These are phyloP conservation scores for Takifugu flavidus DNA, from an alignment of 2,113 vertebrate genomes.

Conservation along the genomic window DNA sequence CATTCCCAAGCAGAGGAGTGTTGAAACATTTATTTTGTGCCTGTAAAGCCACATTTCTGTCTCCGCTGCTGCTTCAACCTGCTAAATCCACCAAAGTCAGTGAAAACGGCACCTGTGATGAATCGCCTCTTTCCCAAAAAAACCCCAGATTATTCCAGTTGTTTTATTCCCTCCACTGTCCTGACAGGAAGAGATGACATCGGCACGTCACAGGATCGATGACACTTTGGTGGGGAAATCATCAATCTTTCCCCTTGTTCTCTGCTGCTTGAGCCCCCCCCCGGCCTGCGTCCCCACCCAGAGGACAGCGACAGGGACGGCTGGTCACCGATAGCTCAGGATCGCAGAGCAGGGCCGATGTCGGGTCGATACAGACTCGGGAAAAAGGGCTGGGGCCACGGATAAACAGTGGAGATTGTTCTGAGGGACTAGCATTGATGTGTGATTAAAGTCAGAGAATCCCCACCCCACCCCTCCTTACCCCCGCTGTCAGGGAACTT, in stretches of 20 bases:
- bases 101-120: too few species aligned
- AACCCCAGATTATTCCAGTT: not conserved
- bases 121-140: too few species aligned
- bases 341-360: constrained; percentile 38
- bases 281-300: constrained; percentile 18
- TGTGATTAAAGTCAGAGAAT: constrained; percentile 71
- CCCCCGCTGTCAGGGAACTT: constrained; percentile 49
- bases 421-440: constrained; percentile 62
- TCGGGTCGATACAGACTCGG: constrained; percentile 58
- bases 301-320: constrained; percentile 24
- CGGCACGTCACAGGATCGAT: constrained; percentile 63
- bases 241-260: constrained; percentile 28
- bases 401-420: constrained; percentile 69
- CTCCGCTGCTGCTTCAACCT: too few species aligned
- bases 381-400: constrained; percentile 43
- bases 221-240: constrained; percentile 64
- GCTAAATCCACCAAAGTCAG: too few species aligned
- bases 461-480: constrained; percentile 1
- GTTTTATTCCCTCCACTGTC: not conserved
- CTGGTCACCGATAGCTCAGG: constrained; percentile 39
- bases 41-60: too few species aligned
- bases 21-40: too few species aligned
- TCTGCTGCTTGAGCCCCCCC: constrained; percentile 9
- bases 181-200: constrained; percentile 42
- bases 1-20: too few species aligned